Evolutionary conservation across 2,888 invertebrate genomes (phyloP), one percentile per base, ranked within the genome.

Genomic region (Lobophora halterata): DNA sequence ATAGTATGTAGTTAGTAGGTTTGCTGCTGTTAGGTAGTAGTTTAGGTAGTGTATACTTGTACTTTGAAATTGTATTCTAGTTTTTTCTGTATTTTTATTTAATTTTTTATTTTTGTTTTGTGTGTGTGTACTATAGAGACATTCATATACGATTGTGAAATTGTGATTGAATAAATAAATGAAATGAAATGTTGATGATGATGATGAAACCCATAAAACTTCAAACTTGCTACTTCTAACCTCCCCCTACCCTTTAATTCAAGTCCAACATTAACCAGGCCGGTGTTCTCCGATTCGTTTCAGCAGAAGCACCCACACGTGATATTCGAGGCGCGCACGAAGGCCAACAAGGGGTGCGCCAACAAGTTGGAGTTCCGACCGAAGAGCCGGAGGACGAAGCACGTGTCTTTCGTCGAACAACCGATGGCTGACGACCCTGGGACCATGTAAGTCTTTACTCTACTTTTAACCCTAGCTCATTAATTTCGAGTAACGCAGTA

Each of bases 221-320:
- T 11, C 3, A 20, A 27, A 7, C 19, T 20, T 20, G 4, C 10
- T 1, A 9, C 7, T n/a, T n/a, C n/a, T n/a, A n/a, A n/a, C n/a
- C n/a, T n/a, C n/a, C n/a, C n/a, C n/a, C n/a, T n/a, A n/a, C n/a
- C n/a, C 3, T 7, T 10, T 3, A n/a, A 32, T 8, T n/a, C 26
- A 39, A 27, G 37, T 36, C 30, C 43, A 43, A 36, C 42, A 32
- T 58, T 70, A 65, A 68, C 55, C 38, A 33, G 54, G 32, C 32
- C 47, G 64, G 66, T 66, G 46, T 57, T 48, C 50, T 36, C 66
- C 77, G 80, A 73, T 90, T 91, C 90, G 91, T 90, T 92, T 89
- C 93, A 95, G 94, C 94, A 96, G 93, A 96, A 96, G 88, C 97
- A 97, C 92, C 97, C 97, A 71, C 98, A 98, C 91, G 95, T 98